Evolutionary conservation across 2,113 vertebrate genomes (phyloP).

Genomic region (Carassius gibelio): DNA sequence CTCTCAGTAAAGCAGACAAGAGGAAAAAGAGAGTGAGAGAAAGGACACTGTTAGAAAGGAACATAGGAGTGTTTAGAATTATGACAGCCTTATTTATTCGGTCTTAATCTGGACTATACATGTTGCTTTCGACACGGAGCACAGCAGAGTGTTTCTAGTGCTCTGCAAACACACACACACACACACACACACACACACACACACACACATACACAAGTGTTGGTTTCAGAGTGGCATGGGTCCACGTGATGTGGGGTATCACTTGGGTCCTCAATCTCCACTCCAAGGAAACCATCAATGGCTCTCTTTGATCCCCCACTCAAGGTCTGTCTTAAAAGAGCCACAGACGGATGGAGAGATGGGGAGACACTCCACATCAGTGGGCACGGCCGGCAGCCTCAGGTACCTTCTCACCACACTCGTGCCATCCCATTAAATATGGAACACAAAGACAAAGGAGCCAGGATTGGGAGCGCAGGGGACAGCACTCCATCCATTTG

Average conservation of each 20-base stretch:
- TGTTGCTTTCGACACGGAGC: neutral
- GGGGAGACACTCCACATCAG: slow-evolving; percentile 74
- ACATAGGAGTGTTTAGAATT: slow-evolving; percentile 15
- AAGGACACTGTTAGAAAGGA: slow-evolving; percentile 33
- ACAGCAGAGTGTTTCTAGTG: slow-evolving; percentile 9
- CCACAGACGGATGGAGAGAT: slow-evolving; percentile 52
- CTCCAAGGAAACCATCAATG: slow-evolving; percentile 72
- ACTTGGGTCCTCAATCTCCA: slow-evolving; percentile 62
- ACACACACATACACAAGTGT: slow-evolving; percentile 16
- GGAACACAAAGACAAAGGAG: slow-evolving; percentile 80
- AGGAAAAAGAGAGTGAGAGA: slow-evolving; percentile 20
- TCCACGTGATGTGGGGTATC: slow-evolving; percentile 53
- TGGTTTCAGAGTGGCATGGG: slow-evolving; percentile 55
- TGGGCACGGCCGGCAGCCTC: slow-evolving; percentile 69
- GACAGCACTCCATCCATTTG: slow-evolving; percentile 78
- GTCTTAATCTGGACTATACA: neutral
- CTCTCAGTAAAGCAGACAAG: slow-evolving; percentile 50
- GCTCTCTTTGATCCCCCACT: slow-evolving; percentile 75
- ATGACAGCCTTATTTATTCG: neutral
- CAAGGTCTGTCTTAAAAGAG: slow-evolving; percentile 76
- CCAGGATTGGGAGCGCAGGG: slow-evolving; percentile 64
- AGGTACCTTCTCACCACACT: slow-evolving; percentile 71
- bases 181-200: too few relatives aligned
- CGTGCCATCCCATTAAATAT: slow-evolving; percentile 79
- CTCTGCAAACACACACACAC: neutral